These are phyloP conservation scores for Mirounga angustirostris DNA, from an alignment of 2,113 vertebrate genomes.

Conservation along the genomic window DNA sequence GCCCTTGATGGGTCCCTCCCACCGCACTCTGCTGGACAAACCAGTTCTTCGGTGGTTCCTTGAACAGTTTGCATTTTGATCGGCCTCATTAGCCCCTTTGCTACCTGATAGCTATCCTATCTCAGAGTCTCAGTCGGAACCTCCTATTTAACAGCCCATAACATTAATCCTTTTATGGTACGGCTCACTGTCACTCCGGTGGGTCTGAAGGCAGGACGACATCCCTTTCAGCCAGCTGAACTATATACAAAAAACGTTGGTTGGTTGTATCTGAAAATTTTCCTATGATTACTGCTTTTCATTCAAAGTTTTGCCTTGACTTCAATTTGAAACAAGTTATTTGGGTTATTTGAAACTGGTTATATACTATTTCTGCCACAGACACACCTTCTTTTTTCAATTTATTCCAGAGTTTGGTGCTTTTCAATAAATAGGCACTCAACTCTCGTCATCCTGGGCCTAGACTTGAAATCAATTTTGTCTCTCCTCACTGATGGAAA, in stretches of 20 bases:
- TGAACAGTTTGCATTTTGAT: not conserved
- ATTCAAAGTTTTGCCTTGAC: slow-evolving; percentile 18
- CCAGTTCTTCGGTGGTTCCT: not conserved
- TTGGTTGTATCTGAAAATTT: not conserved
- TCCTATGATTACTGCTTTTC: not conserved
- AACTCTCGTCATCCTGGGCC: not conserved
- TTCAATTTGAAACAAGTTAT: not conserved
- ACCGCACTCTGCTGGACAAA: not conserved
- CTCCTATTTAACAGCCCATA: not conserved
- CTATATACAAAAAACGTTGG: not conserved
- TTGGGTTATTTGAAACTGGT: not conserved
- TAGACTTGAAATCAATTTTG: slow-evolving; percentile 34
- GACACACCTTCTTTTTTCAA: not conserved
- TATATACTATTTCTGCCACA: not conserved
- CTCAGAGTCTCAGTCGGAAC: not conserved
- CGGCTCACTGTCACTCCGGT: not conserved
- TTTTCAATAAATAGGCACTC: not conserved
- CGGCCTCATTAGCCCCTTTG: not conserved
- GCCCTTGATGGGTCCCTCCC: not conserved
- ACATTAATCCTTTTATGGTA: not conserved
- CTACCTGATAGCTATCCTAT: not conserved
- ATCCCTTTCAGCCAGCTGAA: not conserved
- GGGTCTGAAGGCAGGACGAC: not conserved
- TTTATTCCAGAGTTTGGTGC: not conserved
- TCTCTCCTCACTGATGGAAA: not conserved